These are phyloP conservation scores for Tamandua tetradactyla DNA, from an alignment of 2,797 vertebrate species.

Conservation along the genomic window DNA sequence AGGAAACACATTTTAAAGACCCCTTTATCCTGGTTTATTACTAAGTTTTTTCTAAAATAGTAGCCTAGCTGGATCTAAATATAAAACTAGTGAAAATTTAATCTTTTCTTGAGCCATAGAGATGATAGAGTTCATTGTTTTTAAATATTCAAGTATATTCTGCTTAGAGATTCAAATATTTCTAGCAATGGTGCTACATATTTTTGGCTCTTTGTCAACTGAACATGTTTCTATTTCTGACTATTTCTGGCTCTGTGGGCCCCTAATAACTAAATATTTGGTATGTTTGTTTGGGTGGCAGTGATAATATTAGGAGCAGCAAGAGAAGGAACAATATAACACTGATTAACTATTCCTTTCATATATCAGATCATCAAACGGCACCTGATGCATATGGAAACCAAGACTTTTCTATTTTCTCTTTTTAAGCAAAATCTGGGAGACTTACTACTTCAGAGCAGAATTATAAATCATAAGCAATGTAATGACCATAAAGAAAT, in stretches of 20 bases:
- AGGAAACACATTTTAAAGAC: constrained; percentile 68
- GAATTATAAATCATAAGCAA: background rate
- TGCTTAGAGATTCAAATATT: constrained; percentile 66
- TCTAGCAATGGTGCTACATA: background rate
- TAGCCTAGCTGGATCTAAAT: constrained; percentile 48
- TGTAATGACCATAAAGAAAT: constrained; percentile 43
- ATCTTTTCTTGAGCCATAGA: constrained; percentile 62
- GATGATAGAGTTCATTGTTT: constrained; percentile 54
- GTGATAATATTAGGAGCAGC: background rate
- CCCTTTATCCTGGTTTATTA: constrained; percentile 49
- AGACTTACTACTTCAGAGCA: background rate
- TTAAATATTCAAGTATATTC: constrained; percentile 66
- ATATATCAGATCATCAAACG: background rate
- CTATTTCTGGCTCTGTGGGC: background rate
- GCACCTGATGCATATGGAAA: background rate
- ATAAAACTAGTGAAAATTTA: constrained; percentile 58
- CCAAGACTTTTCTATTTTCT: background rate
- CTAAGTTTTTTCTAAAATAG: constrained; percentile 53
- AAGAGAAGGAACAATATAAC: background rate
- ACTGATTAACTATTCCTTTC: background rate
- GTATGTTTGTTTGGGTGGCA: background rate
- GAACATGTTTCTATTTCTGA: constrained; percentile 50
- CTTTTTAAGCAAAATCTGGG: constrained; percentile 1
- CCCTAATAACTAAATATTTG: background rate
- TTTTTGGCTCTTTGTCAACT: constrained; percentile 30